Conservation (phyloP, 2,797 vertebrate genomes). For the Siniperca obscura region DNA sequence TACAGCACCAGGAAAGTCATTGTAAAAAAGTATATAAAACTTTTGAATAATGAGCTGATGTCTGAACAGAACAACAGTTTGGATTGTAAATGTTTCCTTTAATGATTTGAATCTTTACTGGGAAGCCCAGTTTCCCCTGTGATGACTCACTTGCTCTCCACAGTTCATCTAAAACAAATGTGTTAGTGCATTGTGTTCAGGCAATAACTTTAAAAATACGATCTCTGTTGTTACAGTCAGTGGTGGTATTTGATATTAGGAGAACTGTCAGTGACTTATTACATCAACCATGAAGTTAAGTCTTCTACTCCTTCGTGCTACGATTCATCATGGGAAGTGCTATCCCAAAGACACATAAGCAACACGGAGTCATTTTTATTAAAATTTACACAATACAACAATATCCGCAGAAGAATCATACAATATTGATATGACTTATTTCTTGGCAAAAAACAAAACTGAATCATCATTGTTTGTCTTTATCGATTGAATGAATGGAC, state of each 20-base stretch:
- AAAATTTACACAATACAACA: not conserved
- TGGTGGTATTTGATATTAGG: not conserved
- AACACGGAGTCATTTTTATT: conserved; percentile 41
- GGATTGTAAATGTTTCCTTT: conserved; percentile 36
- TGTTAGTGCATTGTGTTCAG: not conserved
- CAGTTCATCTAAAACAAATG: conserved; percentile 21
- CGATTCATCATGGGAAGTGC: not conserved
- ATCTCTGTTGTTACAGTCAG: not conserved
- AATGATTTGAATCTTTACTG: conserved; percentile 25
- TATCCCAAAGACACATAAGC: not conserved
- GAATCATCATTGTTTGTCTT: not conserved
- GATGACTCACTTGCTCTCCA: conserved; percentile 3
- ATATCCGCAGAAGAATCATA: conserved; percentile 22
- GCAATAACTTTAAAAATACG: not conserved
- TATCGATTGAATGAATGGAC: conserved; percentile 5
- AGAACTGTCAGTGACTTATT: not conserved
- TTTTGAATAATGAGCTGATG: conserved; percentile 36
- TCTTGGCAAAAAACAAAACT: not conserved
- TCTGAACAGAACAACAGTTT: conserved; percentile 29
- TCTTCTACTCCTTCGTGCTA: not conserved
- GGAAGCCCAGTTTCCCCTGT: conserved; percentile 9
- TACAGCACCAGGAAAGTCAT: conserved; percentile 44
- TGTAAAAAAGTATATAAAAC: conserved; percentile 42
- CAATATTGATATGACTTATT: not conserved
- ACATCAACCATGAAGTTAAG: not conserved